These are phyloP conservation scores for Atta colombica DNA, from an alignment of 1,140 invertebrate genomes.

Conservation along the genomic window DNA sequence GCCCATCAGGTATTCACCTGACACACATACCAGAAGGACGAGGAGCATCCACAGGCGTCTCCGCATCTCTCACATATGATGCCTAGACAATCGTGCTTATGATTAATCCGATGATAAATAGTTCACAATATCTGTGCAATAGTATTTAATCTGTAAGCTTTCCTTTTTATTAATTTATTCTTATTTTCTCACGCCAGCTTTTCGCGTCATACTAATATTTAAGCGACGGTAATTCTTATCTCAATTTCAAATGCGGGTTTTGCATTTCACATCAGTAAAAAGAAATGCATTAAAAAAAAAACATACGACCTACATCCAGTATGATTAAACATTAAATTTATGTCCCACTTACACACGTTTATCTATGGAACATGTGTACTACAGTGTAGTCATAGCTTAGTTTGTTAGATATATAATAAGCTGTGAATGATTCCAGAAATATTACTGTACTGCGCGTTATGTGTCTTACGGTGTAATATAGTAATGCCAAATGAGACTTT, in stretches of 20 bases:
- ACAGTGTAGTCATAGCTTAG: not conserved
- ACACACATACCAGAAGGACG: constrained; percentile 25
- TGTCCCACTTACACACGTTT: not conserved
- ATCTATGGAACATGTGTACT: not conserved
- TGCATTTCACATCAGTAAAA: not conserved
- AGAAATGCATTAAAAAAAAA: not conserved
- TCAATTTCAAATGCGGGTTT: constrained; percentile 30
- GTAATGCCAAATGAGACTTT: constrained; percentile 2
- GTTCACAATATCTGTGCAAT: not conserved
- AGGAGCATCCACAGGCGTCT: constrained; percentile 36
- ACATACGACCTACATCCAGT: not conserved
- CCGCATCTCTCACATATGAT: constrained; percentile 40
- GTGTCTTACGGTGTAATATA: not conserved
- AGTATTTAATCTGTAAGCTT: not conserved
- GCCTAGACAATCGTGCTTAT: not conserved
- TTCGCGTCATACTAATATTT: not conserved
- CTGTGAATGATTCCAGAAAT: not conserved
- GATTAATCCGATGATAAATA: not conserved
- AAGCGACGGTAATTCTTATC: not conserved
- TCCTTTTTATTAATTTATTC: constrained; percentile 6
- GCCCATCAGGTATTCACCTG: constrained; percentile 76
- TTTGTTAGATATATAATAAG: constrained; percentile 40
- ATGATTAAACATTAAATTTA: not conserved
- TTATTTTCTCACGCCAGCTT: not conserved
- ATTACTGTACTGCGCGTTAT: constrained; percentile 68